phyloP scores from a whole-genome alignment of 2,888 invertebrate species.

The Dioctria linearis region DNA sequence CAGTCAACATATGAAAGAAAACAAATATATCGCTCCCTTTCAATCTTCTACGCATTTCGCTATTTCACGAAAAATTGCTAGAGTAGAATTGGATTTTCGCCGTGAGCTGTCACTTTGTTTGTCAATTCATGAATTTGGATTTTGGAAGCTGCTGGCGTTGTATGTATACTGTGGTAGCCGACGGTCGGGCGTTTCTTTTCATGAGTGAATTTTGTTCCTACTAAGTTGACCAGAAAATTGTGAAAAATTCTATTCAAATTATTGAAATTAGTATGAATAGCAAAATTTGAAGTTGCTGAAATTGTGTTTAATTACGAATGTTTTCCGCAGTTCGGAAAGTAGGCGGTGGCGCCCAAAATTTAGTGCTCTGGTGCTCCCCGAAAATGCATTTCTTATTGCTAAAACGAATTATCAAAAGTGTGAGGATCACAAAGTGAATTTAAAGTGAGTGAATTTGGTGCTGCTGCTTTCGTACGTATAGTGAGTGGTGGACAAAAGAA shows the following conservation, averaged over 20 bases:
- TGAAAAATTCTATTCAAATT: not conserved
- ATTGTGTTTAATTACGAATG: constrained; percentile 7
- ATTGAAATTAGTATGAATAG: not conserved
- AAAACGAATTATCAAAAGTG: not conserved
- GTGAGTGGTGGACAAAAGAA: constrained; percentile 9
- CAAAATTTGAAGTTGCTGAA: not conserved
- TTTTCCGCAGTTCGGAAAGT: constrained; percentile 17
- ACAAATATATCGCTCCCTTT: too few relatives aligned
- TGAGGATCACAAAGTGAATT: constrained; percentile 12
- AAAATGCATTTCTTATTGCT: constrained; percentile 21
- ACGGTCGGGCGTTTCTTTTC: not conserved
- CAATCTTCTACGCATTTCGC: too few relatives aligned
- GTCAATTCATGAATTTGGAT: not conserved
- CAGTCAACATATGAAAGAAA: too few relatives aligned
- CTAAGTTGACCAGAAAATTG: too few relatives aligned
- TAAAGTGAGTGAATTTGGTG: not conserved
- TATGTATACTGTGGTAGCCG: not conserved
- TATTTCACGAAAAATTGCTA: too few relatives aligned
- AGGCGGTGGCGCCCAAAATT: constrained; percentile 57
- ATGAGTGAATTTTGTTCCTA: too few relatives aligned
- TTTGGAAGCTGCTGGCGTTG: not conserved
- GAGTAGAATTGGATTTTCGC: not conserved
- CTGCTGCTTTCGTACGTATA: not conserved
- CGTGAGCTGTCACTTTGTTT: not conserved
- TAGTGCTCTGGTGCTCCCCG: constrained; percentile 4